phyloP scores from a whole-genome alignment of 2,113 vertebrate species.

The Nesogale talazaci region DNA sequence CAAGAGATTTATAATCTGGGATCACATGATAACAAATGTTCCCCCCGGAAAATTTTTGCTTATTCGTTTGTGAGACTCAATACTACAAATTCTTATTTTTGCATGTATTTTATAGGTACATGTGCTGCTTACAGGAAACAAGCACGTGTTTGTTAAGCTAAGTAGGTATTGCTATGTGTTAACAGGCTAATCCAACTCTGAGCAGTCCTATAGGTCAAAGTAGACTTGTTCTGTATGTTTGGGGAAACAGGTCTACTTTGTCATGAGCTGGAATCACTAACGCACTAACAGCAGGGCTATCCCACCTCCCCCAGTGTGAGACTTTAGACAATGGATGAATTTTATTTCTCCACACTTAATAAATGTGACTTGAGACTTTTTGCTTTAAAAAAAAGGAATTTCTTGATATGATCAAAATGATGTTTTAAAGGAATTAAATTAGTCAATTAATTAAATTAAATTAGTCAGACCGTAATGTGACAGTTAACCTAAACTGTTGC shows the following conservation, averaged over 20 bases:
- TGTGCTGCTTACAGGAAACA: conserved; percentile 1
- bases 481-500: background rate
- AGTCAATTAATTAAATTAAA: too few species aligned
- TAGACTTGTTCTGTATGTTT: background rate
- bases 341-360: too few species aligned
- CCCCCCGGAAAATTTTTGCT: conserved; percentile 1
- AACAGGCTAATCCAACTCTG: background rate
- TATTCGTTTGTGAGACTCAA: background rate
- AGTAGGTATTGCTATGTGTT: background rate
- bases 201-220: background rate
- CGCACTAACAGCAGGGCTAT: too few species aligned
- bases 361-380: too few species aligned
- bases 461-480: background rate
- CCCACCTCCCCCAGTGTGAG: too few species aligned
- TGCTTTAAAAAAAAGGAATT: background rate
- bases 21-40: background rate
- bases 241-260: too few species aligned
- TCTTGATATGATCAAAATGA: background rate
- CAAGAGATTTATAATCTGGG: background rate
- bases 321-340: too few species aligned
- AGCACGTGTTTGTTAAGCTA: background rate
- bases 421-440: background rate
- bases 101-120: background rate
- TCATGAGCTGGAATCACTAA: too few species aligned
- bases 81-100: background rate